Base-by-base conservation (phyloP, 2,797 vertebrate genomes). In the Glossophaga mutica region DNA sequence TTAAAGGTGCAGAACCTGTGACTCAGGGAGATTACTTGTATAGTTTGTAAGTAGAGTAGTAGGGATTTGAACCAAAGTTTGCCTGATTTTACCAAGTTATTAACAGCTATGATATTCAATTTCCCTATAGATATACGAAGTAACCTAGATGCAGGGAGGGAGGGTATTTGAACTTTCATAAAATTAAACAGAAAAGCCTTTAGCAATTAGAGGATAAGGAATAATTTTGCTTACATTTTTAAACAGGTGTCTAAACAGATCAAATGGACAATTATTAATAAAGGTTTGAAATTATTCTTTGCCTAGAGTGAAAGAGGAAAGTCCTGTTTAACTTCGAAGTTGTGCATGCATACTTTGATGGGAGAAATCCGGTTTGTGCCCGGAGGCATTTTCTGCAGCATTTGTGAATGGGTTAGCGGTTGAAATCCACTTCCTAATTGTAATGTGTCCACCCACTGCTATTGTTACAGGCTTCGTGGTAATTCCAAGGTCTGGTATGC, bases 401-500 rank as follows among this genome's bases (percentile, higher is more conserved):
- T 97, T 92, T 95, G 79, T 96, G 87, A 97, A 85, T 92, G 90
- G 91, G 81, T 91, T 92, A 85, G 95, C 78, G 97, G 96, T 96
- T 97, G 44, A 83, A 98, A 93, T 73, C 96, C 96, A 97, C 95
- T 97, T 98, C 97, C 96, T 97, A 77, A 57, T 73, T 91, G 92
- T 92, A 68, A 93, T 87, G 32, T 95, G 95, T 97, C 94, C 81
- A 95, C 96, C 96, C 94, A 96, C 95, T 21, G 48, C 93, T 93
- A 94, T 95, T 97, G 96, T 97, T 90, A 96, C 2, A 96, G 73
- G 46, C 76, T 74, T n/a, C 62, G 87, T 87, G 95, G 76, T 91
- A 44, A 90, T 87, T 84, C 34, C 48, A 93, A 87, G 77, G 37
- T 85, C 71, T 78, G 55, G 44, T 42, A 57, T 94, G 86, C 37